Conservation (phyloP, 2,888 invertebrate genomes). For the Bombylius discolor region DNA sequence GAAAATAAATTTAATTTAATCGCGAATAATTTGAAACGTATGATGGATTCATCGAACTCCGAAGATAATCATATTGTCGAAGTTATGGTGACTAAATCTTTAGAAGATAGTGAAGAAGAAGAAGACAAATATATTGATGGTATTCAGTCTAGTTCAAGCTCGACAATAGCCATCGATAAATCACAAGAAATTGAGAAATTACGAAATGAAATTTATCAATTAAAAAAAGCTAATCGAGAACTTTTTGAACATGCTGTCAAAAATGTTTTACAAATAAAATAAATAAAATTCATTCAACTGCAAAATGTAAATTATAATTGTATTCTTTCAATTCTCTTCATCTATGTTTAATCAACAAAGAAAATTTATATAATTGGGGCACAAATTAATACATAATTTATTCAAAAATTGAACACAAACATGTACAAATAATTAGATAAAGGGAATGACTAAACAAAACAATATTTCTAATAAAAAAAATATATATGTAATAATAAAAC, state of each 20-base stretch:
- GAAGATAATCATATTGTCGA: slow-evolving; percentile 35
- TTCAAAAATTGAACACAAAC: too few relatives aligned
- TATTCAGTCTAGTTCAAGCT: slow-evolving; percentile 8
- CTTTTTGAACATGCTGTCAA: slow-evolving; percentile 44
- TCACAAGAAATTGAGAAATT: slow-evolving; percentile 21
- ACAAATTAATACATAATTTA: too few relatives aligned
- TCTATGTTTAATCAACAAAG: too few relatives aligned
- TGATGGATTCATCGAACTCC: slow-evolving; percentile 35
- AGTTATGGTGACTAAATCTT: slow-evolving; percentile 24
- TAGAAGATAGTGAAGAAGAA: slow-evolving; percentile 10
- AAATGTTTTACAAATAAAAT: slow-evolving; percentile 28
- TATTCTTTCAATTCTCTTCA: too few relatives aligned
- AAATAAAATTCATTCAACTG: too few relatives aligned
- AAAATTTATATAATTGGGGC: too few relatives aligned
- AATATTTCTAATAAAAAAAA: too few relatives aligned
- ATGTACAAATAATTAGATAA: too few relatives aligned
- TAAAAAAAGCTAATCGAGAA: slow-evolving; percentile 45
- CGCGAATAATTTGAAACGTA: slow-evolving; percentile 49
- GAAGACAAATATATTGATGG: neutral
- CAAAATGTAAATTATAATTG: too few relatives aligned
- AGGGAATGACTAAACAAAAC: too few relatives aligned
- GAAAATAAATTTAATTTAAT: slow-evolving; percentile 45
- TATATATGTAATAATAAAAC: too few relatives aligned
- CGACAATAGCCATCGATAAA: neutral
- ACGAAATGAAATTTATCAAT: slow-evolving; percentile 40